Conservation (phyloP, 1,140 invertebrate species). For the Nebria ingens region DNA sequence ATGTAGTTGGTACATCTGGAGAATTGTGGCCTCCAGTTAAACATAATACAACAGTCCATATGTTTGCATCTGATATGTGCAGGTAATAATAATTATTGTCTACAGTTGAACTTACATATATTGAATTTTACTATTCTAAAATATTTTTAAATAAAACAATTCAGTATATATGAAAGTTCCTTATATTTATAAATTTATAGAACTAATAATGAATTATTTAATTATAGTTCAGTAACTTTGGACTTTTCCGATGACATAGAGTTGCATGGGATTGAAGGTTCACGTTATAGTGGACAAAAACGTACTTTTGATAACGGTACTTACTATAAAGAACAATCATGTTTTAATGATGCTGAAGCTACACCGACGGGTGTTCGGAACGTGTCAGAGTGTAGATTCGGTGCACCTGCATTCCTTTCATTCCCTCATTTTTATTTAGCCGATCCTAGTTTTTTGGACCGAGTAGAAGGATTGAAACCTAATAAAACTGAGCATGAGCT, state of each 20-base stretch:
- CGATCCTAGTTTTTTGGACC: slow-evolving; percentile 51
- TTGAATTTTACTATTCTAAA: too few relatives aligned
- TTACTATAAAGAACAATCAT: slow-evolving; percentile 45
- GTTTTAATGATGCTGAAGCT: slow-evolving; percentile 38
- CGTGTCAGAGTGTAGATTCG: slow-evolving; percentile 56
- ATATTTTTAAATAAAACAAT: too few relatives aligned
- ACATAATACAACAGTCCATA: slow-evolving; percentile 40
- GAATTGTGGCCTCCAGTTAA: slow-evolving; percentile 64
- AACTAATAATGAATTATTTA: too few relatives aligned
- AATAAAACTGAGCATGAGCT: slow-evolving; percentile 56
- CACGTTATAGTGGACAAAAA: slow-evolving; percentile 46
- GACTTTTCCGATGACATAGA: slow-evolving; percentile 27
- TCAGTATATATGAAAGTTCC: too few relatives aligned
- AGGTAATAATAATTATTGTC: too few relatives aligned
- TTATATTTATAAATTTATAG: too few relatives aligned
- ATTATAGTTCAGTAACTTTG: slow-evolving; percentile 34
- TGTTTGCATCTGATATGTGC: slow-evolving; percentile 64
- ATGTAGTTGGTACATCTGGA: slow-evolving; percentile 58
- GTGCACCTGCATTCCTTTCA: slow-evolving; percentile 70
- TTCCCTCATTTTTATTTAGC: slow-evolving; percentile 80
- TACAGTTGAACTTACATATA: too few relatives aligned
- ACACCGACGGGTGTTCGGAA: slow-evolving; percentile 50
- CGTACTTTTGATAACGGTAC: slow-evolving; percentile 58
- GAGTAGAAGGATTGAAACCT: slow-evolving; percentile 60
- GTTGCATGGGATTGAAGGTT: slow-evolving; percentile 43